phyloP scores from a whole-genome alignment of 37 sponge, comb jelly and placozoan species.

The Mnemiopsis leidyi region DNA sequence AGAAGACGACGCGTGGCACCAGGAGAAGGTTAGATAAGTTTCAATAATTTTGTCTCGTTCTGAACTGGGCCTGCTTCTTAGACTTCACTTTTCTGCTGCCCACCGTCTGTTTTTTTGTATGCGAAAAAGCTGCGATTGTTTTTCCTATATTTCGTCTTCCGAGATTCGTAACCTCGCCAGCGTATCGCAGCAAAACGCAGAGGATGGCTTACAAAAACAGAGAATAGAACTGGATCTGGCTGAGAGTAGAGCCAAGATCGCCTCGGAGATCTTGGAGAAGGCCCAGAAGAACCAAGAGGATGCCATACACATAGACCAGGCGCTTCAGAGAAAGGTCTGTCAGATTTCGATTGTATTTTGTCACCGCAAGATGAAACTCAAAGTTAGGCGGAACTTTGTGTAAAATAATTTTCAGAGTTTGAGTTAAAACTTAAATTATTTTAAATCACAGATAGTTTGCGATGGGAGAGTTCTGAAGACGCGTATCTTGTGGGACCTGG shows the following conservation, averaged over 20 bases:
- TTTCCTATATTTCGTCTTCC: neutral
- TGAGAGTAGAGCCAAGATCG: slow-evolving; percentile 59
- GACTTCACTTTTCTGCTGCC: no score
- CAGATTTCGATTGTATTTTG: no score
- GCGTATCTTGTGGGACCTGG: slow-evolving; percentile 58
- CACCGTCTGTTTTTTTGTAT: no score
- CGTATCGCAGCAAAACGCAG: slow-evolving; percentile 55
- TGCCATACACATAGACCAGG: slow-evolving; percentile 51
- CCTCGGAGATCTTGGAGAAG: slow-evolving; percentile 59
- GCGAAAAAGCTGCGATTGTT: no score
- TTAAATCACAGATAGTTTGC: slow-evolving; percentile 47
- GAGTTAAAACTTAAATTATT: no score
- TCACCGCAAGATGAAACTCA: no score
- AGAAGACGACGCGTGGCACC: slow-evolving; percentile 31
- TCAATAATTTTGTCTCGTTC: no score
- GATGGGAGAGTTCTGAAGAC: slow-evolving; percentile 23
- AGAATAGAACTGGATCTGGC: slow-evolving; percentile 45
- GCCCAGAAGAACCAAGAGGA: slow-evolving; percentile 51
- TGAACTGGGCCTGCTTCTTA: neutral
- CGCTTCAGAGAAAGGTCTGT: slow-evolving; percentile 39
- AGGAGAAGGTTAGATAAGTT: no score
- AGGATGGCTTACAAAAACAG: slow-evolving; percentile 47
- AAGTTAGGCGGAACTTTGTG: no score
- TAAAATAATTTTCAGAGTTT: no score
- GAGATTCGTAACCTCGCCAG: neutral